A percentile compares a stretch with the other conserved stretches of the same genome.
Evolutionary conservation across 2,888 invertebrate species (phyloP).

Genomic region (Suillia variegata): DNA sequence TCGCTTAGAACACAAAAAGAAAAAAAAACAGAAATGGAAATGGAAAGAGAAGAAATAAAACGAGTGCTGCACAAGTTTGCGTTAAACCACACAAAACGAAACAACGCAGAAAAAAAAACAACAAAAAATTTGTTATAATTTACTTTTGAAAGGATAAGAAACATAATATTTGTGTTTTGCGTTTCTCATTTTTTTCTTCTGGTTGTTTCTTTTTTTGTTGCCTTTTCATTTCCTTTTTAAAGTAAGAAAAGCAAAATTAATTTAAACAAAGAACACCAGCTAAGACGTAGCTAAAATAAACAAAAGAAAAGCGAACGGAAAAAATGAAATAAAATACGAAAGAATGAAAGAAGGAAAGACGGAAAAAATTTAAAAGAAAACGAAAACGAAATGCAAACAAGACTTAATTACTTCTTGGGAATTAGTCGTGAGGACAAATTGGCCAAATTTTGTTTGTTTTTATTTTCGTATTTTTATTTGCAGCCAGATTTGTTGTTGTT

Average conservation of each 20-base stretch:
- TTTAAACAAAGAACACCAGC: constrained; percentile 12
- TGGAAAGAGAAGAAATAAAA: too few relatives aligned
- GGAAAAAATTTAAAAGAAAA: too few relatives aligned
- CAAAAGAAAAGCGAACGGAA: not conserved
- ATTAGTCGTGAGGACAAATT: constrained; percentile 10
- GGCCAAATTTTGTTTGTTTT: not conserved
- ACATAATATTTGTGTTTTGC: not conserved
- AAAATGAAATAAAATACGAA: not conserved
- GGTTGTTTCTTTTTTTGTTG: not conserved
- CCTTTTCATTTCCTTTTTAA: not conserved
- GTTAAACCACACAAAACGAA: too few relatives aligned
- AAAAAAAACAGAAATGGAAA: too few relatives aligned
- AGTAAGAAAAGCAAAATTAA: constrained; percentile 16
- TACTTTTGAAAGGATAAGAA: constrained; percentile 12
- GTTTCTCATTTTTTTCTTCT: not conserved
- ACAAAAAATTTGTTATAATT: constrained; percentile 3
- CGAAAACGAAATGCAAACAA: constrained; percentile 11
- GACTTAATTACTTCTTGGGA: constrained; percentile 15
- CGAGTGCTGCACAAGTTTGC: too few relatives aligned
- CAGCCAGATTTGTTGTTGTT: not conserved
- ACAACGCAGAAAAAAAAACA: too few relatives aligned
- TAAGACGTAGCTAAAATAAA: constrained; percentile 8
- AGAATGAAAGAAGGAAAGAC: constrained; percentile 5
- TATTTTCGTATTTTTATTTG: not conserved
- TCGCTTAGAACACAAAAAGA: too few relatives aligned